Evolutionary conservation across 64 coral and sea anemone genomes (phyloP).

Genomic region (Dendrophyllia cribrosa): DNA sequence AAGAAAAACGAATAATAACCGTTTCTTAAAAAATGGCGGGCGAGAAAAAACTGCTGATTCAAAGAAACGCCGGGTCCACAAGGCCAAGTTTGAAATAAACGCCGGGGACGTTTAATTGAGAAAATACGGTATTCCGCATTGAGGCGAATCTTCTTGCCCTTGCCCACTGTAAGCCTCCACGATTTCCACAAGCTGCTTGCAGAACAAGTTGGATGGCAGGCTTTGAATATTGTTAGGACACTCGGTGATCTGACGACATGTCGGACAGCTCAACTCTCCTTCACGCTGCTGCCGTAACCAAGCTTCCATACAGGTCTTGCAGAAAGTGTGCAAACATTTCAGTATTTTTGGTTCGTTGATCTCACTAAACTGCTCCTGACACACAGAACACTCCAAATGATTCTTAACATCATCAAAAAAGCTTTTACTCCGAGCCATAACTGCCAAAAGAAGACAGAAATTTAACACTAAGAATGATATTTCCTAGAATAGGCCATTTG

Average conservation of each 20-base stretch:
- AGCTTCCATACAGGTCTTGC: not conserved
- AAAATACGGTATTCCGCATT: not conserved
- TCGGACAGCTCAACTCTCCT: not conserved
- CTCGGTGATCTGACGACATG: not conserved
- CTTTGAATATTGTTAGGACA: slow-evolving; percentile 28
- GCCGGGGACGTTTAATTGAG: too few relatives aligned
- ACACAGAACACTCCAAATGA: not conserved
- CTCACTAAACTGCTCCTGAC: slow-evolving; percentile 3
- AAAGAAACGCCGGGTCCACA: too few relatives aligned
- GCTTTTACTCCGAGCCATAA: not conserved
- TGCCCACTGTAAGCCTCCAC: slow-evolving; percentile 73
- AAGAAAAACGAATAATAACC: too few relatives aligned
- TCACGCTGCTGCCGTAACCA: not conserved
- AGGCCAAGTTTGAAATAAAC: too few relatives aligned
- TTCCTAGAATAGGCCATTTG: too few relatives aligned
- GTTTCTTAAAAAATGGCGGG: too few relatives aligned
- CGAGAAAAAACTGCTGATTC: too few relatives aligned
- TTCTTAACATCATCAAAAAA: slow-evolving; percentile 16
- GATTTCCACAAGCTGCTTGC: slow-evolving; percentile 61
- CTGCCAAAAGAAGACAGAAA: not conserved
- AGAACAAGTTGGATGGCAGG: slow-evolving; percentile 56
- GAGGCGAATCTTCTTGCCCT: slow-evolving; percentile 25
- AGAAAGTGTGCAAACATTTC: slow-evolving; percentile 20
- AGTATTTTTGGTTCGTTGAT: not conserved
- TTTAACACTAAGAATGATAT: too few relatives aligned